Conservation (phyloP, 2,888 invertebrate species). For the Drosophila fungiperda region DNA sequence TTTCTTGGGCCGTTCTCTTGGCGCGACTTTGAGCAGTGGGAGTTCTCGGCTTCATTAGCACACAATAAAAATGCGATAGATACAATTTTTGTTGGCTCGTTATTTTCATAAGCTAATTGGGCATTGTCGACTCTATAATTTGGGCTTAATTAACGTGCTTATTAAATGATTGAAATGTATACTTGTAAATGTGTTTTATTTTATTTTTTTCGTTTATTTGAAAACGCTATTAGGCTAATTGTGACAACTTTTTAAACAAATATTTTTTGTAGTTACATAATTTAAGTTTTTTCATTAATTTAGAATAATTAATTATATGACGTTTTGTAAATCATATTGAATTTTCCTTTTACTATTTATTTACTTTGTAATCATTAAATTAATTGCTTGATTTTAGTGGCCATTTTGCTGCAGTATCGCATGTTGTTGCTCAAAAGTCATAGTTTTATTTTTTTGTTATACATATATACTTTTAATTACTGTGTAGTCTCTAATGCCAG, state of each 20-base stretch:
- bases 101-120: constrained; percentile 56
- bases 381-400: neutral
- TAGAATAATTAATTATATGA: neutral
- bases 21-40: constrained; percentile 52
- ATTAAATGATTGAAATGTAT: constrained; percentile 33
- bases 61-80: constrained; percentile 63
- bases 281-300: neutral
- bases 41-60: constrained; percentile 70
- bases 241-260: neutral
- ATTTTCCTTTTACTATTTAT: neutral
- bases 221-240: constrained; percentile 4
- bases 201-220: neutral
- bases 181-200: constrained; percentile 22
- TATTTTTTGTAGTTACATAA: neutral
- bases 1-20: constrained; percentile 29
- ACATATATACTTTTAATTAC: constrained; percentile 14
- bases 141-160: constrained; percentile 41
- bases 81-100: constrained; percentile 41
- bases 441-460: constrained; percentile 26
- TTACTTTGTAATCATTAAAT: neutral
- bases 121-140: constrained; percentile 31
- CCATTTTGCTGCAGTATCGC: constrained; percentile 10
- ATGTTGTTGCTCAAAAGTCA: constrained; percentile 43
- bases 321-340: neutral
- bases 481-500: constrained; percentile 41